Base-by-base conservation (phyloP, 2,888 invertebrate species). In the Drosophila multiciliata region DNA sequence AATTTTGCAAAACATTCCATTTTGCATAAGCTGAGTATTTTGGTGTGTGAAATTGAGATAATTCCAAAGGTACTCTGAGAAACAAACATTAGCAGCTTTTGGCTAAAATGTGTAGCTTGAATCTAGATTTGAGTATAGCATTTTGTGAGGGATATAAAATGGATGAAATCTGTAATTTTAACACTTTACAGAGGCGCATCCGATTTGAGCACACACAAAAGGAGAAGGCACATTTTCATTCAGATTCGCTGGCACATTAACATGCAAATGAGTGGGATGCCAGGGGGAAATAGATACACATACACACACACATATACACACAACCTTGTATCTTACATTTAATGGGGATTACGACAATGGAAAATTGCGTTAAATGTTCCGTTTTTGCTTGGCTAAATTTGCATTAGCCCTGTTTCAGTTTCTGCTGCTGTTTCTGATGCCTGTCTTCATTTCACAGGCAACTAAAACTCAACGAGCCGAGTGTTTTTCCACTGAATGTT, bases 301-400 rank as follows among this genome's bases (percentile, higher is more conserved):
- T 7, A 60, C 57, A 57, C 38, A 49, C 8, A 49, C 57, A 48
- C 20, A n/a, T 6, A 40, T 26, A 50, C 20, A 38, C 54, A 58
- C 69, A 63, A 62, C 58, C 20, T 42, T 20, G 63, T 42, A 73
- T 68, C 32, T 60, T 33, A 57, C 78, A 83, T 89, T 80, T 88
- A 89, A 80, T 78, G 80, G 75, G 87, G 89, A 87, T 89, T 89
- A 78, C 69, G 77, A 78, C 80, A 87, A 83, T 76, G 76, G 80
- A 78, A 75, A 89, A 87, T 87, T 78, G 84, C 84, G 76, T 90
- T 87, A 84, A 78, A 87, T 87, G 87, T 89, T 68, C 71, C 57
- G 69, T 73, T 83, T 65, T 67, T 84, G 84, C 82, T 78, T 80
- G 72, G 66, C 64, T 80, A 75, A 62, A 55, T 76, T 75, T 86